Base-by-base conservation (phyloP, 2,797 vertebrate species). In the Enteromius fasciolatus region DNA sequence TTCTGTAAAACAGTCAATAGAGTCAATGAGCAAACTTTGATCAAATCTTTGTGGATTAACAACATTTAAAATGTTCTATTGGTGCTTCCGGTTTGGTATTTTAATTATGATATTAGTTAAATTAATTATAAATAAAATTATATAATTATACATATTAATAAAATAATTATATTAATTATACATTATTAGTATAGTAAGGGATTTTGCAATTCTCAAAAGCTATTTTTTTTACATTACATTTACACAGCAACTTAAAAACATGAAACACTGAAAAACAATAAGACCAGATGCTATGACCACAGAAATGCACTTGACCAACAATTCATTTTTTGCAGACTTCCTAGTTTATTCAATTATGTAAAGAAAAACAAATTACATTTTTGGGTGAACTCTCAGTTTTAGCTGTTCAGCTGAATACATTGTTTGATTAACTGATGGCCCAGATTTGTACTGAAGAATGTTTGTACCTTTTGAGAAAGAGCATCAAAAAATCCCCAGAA, bases 401-500 rank as follows among this genome's bases (percentile, higher is more conserved):
- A 74, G 3, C 3, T 14, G 23, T 23, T 54, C 0, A 14, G n/a
- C n/a, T 23, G 31, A 74, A 54, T 54, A 36, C 11, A 36, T 54
- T 25, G 8, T 50, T 50, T 72, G 15, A 18, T 72, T 50, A 18
- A 70, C 17, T 11, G 25, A 18, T 15, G 48, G 8, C 15, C 11
- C 52, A 76, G 12, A 41, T 25, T 44, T 61, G 3, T 11, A 44
- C 10, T 44, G 5, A 57, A 59, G 81, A 57, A 36, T 69, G 41
- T 17, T 9, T 61, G 57, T 96, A 99, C 98, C 97, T 99, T 99
- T 76, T 97, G 94, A 85, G 97, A 97, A 14, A 99, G 96, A 7
- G 98, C 97, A 90, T 99, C 97, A 88, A 99, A 97, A 87, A 97
- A 97, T 73, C 98, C 98, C 98, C 98, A 99, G 94, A 99, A 99